Conservation (phyloP, 2,113 vertebrate species). For the Eptesicus fuscus region DNA sequence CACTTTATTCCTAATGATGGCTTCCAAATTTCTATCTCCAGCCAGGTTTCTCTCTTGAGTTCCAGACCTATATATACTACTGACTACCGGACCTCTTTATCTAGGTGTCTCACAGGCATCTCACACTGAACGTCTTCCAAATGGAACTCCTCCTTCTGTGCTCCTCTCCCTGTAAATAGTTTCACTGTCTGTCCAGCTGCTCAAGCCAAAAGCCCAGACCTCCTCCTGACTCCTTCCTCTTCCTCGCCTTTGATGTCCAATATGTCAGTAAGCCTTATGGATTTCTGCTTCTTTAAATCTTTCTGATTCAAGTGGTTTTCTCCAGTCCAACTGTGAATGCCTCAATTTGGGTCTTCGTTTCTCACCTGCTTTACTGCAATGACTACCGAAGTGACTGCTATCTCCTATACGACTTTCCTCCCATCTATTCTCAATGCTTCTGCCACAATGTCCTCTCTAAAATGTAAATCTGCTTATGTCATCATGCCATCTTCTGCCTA, state of each 20-base stretch:
- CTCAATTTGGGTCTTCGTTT: not conserved
- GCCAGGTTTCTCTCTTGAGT: not conserved
- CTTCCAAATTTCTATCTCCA: not conserved
- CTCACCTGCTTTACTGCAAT: not conserved
- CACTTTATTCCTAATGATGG: not conserved
- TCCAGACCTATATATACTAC: not conserved
- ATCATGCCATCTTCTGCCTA: not conserved
- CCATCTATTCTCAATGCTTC: not conserved
- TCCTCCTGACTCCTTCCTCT: not conserved
- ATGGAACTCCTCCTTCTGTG: not conserved
- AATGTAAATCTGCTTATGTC: not conserved
- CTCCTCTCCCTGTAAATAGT: not conserved
- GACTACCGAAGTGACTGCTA: not conserved
- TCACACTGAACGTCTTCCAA: not conserved
- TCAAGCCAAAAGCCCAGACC: not conserved
- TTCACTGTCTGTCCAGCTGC: not conserved
- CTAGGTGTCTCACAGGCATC: not conserved
- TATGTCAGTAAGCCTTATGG: not conserved
- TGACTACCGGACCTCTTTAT: not conserved
- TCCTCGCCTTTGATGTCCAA: not conserved
- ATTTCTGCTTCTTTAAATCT: constrained; percentile 5
- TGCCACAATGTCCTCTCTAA: not conserved
- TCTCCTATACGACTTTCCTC: not conserved
- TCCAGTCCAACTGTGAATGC: not conserved
- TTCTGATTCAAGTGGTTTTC: not conserved